Evolutionary conservation across 2,888 invertebrate species (phyloP).

Genomic region (Tenthredo distinguenda): DNA sequence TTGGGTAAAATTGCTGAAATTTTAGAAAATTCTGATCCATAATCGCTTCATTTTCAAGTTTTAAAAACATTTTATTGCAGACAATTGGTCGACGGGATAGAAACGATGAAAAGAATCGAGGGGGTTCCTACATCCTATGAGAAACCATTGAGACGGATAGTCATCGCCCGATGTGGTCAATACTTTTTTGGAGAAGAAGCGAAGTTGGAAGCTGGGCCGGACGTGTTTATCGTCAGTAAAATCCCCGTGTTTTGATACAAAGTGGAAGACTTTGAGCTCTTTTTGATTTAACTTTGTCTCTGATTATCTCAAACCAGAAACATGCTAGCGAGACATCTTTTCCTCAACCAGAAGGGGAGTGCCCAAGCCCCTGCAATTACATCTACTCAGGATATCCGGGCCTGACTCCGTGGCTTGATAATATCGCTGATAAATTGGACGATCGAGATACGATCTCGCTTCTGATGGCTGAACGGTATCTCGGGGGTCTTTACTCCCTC

Average conservation of each 20-base stretch:
- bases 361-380: slow-evolving; percentile 14
- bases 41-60: background rate
- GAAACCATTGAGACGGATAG: slow-evolving; percentile 77
- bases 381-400: slow-evolving; percentile 56
- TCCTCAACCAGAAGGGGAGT: slow-evolving; percentile 54
- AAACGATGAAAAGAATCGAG: slow-evolving; percentile 83
- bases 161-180: slow-evolving; percentile 63
- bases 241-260: background rate
- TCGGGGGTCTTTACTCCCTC: slow-evolving; percentile 61
- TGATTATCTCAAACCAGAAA: slow-evolving; percentile 6
- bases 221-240: slow-evolving; percentile 42
- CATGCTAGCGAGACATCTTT: background rate
- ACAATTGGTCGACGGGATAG: slow-evolving; percentile 84
- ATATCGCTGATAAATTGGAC: slow-evolving; percentile 61
- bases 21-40: background rate
- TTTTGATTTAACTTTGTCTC: background rate
- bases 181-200: slow-evolving; percentile 59
- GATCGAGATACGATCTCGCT: slow-evolving; percentile 61
- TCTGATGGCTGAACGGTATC: slow-evolving; percentile 59
- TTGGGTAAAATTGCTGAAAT: slow-evolving; percentile 79
- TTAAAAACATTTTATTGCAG: slow-evolving; percentile 69
- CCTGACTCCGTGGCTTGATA: slow-evolving; percentile 58
- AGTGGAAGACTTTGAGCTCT: background rate
- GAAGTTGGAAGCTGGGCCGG: slow-evolving; percentile 57
- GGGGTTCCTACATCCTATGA: slow-evolving; percentile 83